Evolutionary conservation across 2,113 vertebrate species (phyloP).

Genomic region (Propithecus coquereli): DNA sequence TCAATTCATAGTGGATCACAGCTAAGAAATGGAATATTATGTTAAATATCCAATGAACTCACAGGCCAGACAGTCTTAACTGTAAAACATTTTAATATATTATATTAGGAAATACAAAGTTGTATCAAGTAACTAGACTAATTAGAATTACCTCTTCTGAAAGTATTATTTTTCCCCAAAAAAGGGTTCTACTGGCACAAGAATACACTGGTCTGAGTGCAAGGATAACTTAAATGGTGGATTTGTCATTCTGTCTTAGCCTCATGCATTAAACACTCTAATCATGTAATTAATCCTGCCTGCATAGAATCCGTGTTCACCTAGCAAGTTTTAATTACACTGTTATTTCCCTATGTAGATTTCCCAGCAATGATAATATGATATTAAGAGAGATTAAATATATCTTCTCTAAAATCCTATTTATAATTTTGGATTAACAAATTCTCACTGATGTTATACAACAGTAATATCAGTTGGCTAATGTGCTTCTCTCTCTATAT

Average conservation of each 20-base stretch:
- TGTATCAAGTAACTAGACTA: background rate
- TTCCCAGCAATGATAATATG: background rate
- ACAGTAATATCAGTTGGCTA: background rate
- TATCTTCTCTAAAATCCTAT: background rate
- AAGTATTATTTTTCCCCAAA: background rate
- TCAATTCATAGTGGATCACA: background rate
- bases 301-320: background rate
- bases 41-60: background rate
- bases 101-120: background rate
- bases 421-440: background rate
- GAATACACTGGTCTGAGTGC: background rate
- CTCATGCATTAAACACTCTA: background rate
- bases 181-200: background rate
- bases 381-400: background rate
- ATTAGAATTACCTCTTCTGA: background rate
- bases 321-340: background rate
- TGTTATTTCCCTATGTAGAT: background rate
- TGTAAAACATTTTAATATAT: background rate
- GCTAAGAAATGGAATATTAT: background rate
- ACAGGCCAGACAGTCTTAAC: background rate
- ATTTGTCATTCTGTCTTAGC: background rate
- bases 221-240: background rate
- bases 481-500: background rate
- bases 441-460: background rate
- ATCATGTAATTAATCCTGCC: background rate